Percentiles rank a stretch among this genome's conserved stretches.
Evolutionary conservation across 2,888 invertebrate species (phyloP).

Genomic region (Halictus ligatus): DNA sequence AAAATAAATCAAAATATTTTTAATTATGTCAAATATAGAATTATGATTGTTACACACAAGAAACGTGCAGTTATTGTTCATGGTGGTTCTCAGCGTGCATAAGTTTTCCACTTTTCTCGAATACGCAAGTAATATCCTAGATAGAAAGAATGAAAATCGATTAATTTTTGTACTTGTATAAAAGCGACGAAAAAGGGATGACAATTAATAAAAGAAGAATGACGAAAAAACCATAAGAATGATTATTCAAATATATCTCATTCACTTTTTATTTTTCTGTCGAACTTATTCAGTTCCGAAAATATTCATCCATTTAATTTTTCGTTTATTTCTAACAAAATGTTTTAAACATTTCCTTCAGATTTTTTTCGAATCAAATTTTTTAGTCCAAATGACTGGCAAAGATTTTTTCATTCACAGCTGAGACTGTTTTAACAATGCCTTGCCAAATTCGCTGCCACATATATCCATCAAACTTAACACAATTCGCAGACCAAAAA

Average conservation of each 20-base stretch:
- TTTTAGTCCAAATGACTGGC: background rate
- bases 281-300: background rate
- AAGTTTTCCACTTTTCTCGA: conserved; percentile 23
- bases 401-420: background rate
- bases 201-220: background rate
- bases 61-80: conserved; percentile 25
- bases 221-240: background rate
- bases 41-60: conserved; percentile 34
- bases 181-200: conserved; percentile 3
- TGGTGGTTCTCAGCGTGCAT: conserved; percentile 23
- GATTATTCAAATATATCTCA: conserved; percentile 7
- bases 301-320: background rate
- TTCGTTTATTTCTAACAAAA: background rate
- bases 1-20: conserved; percentile 40
- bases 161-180: conserved; percentile 10
- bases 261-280: background rate
- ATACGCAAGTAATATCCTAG: background rate
- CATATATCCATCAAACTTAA: background rate
- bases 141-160: background rate
- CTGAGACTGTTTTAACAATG: too few species aligned
- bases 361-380: background rate
- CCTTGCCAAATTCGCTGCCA: too few species aligned
- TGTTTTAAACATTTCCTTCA: background rate
- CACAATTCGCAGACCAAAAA: background rate
- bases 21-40: conserved; percentile 16